Conservation (phyloP, 2,888 invertebrate species). For the Clanis bilineata region DNA sequence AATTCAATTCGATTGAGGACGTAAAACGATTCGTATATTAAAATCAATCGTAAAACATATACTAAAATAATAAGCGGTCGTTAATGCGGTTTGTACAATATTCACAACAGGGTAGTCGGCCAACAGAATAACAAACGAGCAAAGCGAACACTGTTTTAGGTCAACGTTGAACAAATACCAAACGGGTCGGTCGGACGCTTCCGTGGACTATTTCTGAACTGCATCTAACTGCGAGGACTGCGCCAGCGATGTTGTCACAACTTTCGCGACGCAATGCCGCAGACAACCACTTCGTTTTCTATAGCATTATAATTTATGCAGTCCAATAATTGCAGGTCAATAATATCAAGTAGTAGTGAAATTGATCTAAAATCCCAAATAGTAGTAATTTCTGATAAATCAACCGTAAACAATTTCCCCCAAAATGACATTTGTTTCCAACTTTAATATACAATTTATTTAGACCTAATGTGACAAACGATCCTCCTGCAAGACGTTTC, state of each 20-base stretch:
- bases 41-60: slow-evolving; percentile 26
- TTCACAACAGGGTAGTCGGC: slow-evolving; percentile 55
- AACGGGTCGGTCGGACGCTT: slow-evolving; percentile 80
- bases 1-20: background rate
- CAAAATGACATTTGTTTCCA: too few relatives aligned
- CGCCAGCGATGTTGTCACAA: slow-evolving; percentile 53
- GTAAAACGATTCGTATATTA: slow-evolving; percentile 20
- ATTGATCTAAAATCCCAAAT: background rate
- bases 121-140: slow-evolving; percentile 78
- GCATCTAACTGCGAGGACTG: slow-evolving; percentile 69
- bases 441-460: too few relatives aligned
- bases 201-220: slow-evolving; percentile 80
- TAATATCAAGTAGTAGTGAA: background rate
- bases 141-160: slow-evolving; percentile 81
- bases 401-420: too few relatives aligned
- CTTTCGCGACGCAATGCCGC: slow-evolving; percentile 54
- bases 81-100: slow-evolving; percentile 30
- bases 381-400: too few relatives aligned
- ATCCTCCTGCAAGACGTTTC: too few relatives aligned
- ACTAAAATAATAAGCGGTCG: slow-evolving; percentile 11
- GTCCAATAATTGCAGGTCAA: background rate
- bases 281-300: slow-evolving; percentile 16
- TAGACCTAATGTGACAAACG: too few relatives aligned
- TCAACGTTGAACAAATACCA: slow-evolving; percentile 82
- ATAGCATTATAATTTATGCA: background rate